Evolutionary conservation across 2,888 invertebrate genomes (phyloP).

Genomic region (Melanchra persicariae): DNA sequence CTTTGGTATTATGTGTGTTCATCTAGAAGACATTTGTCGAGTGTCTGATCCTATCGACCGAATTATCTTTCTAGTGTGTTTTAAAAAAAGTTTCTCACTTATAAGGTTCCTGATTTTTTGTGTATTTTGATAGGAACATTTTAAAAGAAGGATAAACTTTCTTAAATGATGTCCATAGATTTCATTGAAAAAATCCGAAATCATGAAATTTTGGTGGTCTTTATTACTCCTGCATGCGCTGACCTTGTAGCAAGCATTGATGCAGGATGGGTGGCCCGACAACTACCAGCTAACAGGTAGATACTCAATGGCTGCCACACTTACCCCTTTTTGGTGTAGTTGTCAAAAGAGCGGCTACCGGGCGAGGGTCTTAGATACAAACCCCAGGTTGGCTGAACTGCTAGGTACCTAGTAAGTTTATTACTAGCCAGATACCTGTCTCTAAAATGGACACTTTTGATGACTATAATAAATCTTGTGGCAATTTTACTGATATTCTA

Average conservation of each 20-base stretch:
- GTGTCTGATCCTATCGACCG: background rate
- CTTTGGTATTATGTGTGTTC: too few relatives aligned
- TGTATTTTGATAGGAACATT: background rate
- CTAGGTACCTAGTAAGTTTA: too few relatives aligned
- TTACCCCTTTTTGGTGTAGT: background rate
- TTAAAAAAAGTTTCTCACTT: background rate
- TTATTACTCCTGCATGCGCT: background rate
- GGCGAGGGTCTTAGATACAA: background rate
- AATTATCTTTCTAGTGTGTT: background rate
- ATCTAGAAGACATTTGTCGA: background rate
- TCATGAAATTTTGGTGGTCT: background rate
- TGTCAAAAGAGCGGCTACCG: background rate
- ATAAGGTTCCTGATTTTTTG: background rate
- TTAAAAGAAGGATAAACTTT: background rate
- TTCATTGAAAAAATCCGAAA: background rate
- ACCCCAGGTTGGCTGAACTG: background rate
- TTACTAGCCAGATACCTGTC: background rate
- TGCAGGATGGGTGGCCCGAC: background rate
- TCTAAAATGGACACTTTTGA: background rate
- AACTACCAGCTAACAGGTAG: constrained; percentile 5
- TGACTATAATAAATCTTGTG: background rate
- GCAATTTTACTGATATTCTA: too few relatives aligned
- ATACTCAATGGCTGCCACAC: background rate
- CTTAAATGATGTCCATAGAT: background rate
- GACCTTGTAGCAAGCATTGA: background rate